These are phyloP conservation scores for Anguilla megastoma DNA, from an alignment of 2,797 vertebrate species.

Conservation along the genomic window DNA sequence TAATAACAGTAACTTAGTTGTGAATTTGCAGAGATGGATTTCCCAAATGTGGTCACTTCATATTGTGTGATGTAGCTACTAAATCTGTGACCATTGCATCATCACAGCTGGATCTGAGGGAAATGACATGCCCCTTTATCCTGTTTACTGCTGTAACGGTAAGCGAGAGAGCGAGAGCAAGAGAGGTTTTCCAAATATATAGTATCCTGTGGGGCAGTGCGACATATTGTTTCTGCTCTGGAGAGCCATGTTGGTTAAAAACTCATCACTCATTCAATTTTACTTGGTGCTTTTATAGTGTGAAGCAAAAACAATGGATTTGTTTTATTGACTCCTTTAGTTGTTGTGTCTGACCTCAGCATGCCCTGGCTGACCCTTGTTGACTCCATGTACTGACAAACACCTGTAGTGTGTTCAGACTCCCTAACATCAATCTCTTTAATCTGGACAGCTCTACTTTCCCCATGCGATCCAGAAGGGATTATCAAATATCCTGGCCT, in stretches of 20 bases:
- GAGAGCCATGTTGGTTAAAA: not conserved
- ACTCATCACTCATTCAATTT: not conserved
- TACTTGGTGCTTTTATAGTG: not conserved
- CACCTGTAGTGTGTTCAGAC: slow-evolving; percentile 15
- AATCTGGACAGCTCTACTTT: not conserved
- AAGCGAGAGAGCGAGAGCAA: not conserved
- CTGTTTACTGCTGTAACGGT: not conserved
- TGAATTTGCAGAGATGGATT: not conserved
- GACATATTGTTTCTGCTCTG: not conserved
- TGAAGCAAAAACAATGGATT: not conserved
- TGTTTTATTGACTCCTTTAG: not conserved
- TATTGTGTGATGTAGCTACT: not conserved
- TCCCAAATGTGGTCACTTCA: not conserved
- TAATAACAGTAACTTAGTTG: not conserved
- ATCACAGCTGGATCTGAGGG: not conserved
- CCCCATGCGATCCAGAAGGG: slow-evolving; percentile 11
- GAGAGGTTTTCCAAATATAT: not conserved
- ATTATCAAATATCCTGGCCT: slow-evolving; percentile 26
- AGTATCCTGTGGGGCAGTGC: not conserved
- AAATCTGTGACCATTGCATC: not conserved
- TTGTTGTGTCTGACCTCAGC: not conserved
- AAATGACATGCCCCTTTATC: not conserved
- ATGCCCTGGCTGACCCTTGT: not conserved
- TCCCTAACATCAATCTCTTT: not conserved
- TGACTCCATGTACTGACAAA: not conserved